Base-by-base conservation (phyloP, 2,888 invertebrate genomes). In the Mylabris sibirica region DNA sequence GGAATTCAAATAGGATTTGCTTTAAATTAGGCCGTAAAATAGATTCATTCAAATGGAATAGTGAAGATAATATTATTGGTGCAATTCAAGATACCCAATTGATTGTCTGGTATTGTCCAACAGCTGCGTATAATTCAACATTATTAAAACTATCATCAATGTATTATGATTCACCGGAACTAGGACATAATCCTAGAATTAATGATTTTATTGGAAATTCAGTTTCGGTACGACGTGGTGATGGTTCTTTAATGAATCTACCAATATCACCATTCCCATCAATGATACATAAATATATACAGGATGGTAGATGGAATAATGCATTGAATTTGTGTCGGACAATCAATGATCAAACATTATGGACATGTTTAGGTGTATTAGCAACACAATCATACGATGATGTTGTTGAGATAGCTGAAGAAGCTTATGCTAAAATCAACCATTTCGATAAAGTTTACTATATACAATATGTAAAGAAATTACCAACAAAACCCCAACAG, bases 361-460 rank as follows among this genome's bases (percentile, higher is more conserved):
- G 99, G 99, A 95, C 97, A 0, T 96, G 96, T 74, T 87, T 99
- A 75, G 99, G 98, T 0, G 96, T 96, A 0, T 88, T 98, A 83
- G 93, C 99, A 0, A 94, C 95, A 67, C 92, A 95, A 74, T 91
- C 92, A 71, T 93, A 92, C 82, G 93, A 93, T 81, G 79, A 80
- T 67, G 79, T 80, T 64, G 94, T 98, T 78, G 90, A 92, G 68
- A 92, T 96, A 6, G 97, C 98, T 17, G 98, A 99, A 86, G 95
- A 98, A 81, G 96, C 98, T 0, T 99, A 96, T 83, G 94, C 97
- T 9, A 93, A 94, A 11, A 92, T 97, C n/a, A 89, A 92, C 77
- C 92, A 95, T 85, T 92, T 89, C 68, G 93, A 96, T 78, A 95
- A 96, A 89, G 95, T 96, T 1, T 90, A 91, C 78, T 96, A 94